Evolutionary conservation across 2,888 invertebrate genomes (phyloP).

Genomic region (Agonopterix subpropinquella): DNA sequence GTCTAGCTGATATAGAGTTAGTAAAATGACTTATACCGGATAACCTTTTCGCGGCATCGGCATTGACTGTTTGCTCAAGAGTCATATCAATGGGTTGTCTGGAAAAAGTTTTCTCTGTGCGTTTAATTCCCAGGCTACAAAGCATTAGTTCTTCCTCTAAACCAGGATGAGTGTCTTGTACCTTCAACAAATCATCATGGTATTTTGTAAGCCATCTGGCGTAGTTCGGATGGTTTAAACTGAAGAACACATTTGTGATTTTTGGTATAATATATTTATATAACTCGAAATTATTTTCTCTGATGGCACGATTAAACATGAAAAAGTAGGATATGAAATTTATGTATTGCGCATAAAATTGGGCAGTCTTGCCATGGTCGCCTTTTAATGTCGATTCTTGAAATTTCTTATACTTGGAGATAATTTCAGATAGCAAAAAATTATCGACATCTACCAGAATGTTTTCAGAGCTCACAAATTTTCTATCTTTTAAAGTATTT

Average conservation of each 20-base stretch:
- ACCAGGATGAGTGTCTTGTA: slow-evolving; percentile 14
- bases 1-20: slow-evolving; percentile 8
- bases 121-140: slow-evolving; percentile 13
- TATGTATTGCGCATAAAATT: no score
- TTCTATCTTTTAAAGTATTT: not conserved
- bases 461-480: no score
- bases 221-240: slow-evolving; percentile 10
- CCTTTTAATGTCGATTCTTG: no score
- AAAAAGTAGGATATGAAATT: no score
- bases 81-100: slow-evolving; percentile 13
- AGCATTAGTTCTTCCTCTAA: slow-evolving; percentile 5
- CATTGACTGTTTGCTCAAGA: slow-evolving; percentile 12
- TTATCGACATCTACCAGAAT: no score
- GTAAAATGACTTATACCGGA: slow-evolving; percentile 7
- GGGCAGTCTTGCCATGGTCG: no score
- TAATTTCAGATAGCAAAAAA: no score
- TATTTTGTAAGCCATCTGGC: slow-evolving; percentile 7
- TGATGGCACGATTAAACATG: no score
- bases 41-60: slow-evolving; percentile 8
- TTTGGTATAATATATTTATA: no score
- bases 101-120: slow-evolving; percentile 15
- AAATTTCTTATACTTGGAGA: no score
- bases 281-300: no score
- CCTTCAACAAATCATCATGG: slow-evolving; percentile 2
- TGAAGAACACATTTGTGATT: no score